Conservation (phyloP, 1,140 invertebrate genomes). For the Melipona quadrifasciata region DNA sequence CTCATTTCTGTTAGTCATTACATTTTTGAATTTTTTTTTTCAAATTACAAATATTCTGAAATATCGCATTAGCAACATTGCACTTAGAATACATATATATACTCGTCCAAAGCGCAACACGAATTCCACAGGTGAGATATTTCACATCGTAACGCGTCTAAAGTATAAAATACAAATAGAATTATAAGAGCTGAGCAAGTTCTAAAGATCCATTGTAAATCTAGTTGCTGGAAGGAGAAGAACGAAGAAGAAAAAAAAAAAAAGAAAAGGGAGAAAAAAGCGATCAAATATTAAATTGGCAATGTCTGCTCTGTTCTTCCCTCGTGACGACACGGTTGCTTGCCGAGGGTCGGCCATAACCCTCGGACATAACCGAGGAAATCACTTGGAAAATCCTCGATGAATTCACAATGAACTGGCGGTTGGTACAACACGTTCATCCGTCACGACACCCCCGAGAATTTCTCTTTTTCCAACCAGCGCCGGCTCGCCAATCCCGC, state of each 20-base stretch:
- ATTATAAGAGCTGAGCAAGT: not conserved
- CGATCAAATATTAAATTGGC: slow-evolving; percentile 61
- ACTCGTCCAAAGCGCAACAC: too few species aligned
- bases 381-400: slow-evolving; percentile 73
- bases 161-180: not conserved
- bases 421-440: slow-evolving; percentile 65
- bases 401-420: slow-evolving; percentile 71
- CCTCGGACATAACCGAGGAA: slow-evolving; percentile 70
- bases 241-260: not conserved
- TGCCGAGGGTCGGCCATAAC: slow-evolving; percentile 57
- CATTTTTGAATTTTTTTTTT: too few species aligned
- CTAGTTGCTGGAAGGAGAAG: not conserved
- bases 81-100: too few species aligned
- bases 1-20: too few species aligned
- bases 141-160: not conserved
- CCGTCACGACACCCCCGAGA: slow-evolving; percentile 63
- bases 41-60: too few species aligned
- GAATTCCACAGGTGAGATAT: too few species aligned
- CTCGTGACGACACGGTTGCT: slow-evolving; percentile 50
- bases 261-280: slow-evolving; percentile 26
- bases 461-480: slow-evolving; percentile 43
- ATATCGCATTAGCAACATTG: too few species aligned
- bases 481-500: not conserved
- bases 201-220: not conserved
- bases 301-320: slow-evolving; percentile 55